phyloP scores from a whole-genome alignment of 1,140 invertebrate species.

The Frieseomelitta varia region DNA sequence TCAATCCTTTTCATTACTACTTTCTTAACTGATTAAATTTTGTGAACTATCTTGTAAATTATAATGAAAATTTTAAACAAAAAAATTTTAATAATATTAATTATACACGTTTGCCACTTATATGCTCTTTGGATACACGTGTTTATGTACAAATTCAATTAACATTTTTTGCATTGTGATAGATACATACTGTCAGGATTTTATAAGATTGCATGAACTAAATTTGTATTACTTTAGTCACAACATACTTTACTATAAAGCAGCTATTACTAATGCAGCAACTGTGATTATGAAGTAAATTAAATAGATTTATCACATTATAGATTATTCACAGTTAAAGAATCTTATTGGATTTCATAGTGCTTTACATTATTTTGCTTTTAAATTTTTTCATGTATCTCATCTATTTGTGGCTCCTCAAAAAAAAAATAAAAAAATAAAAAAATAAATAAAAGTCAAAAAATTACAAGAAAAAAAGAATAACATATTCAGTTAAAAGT shows the following conservation, averaged over 20 bases:
- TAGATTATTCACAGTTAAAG: slow-evolving; percentile 43
- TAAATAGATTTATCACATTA: slow-evolving; percentile 60
- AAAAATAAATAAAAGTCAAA: background rate
- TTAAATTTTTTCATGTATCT: slow-evolving; percentile 22
- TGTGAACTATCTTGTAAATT: background rate
- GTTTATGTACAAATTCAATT: slow-evolving; percentile 60
- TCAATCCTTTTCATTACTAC: slow-evolving; percentile 11
- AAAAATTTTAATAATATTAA: slow-evolving; percentile 46
- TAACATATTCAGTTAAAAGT: slow-evolving; percentile 30
- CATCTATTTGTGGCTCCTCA: slow-evolving; percentile 18
- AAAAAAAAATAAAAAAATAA: background rate
- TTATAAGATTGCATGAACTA: slow-evolving; percentile 54
- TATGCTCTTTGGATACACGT: slow-evolving; percentile 39
- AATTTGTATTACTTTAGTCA: slow-evolving; percentile 58
- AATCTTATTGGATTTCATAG: slow-evolving; percentile 39
- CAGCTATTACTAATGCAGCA: slow-evolving; percentile 21
- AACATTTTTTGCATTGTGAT: slow-evolving; percentile 56
- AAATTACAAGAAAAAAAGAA: background rate
- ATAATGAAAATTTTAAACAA: slow-evolving; percentile 43
- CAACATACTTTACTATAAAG: slow-evolving; percentile 53
- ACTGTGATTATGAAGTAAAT: slow-evolving; percentile 61
- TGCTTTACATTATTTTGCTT: slow-evolving; percentile 45
- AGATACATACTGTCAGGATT: slow-evolving; percentile 51
- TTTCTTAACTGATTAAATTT: slow-evolving; percentile 19
- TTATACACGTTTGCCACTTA: slow-evolving; percentile 59